Conservation (phyloP, 2,888 invertebrate species). For the Tenthredo scrophulariae region DNA sequence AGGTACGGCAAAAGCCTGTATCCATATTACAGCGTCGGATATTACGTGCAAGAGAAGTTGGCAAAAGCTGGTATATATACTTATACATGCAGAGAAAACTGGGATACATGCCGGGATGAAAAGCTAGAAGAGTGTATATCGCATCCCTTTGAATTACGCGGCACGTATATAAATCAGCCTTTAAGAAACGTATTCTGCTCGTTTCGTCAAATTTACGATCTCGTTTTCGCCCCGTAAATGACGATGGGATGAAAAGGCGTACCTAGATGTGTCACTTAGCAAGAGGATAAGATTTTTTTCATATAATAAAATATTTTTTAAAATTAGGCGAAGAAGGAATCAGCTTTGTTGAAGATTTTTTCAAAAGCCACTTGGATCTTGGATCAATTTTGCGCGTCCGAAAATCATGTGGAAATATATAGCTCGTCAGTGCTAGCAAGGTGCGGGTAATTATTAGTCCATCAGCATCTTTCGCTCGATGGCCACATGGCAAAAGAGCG, state of each 20-base stretch:
- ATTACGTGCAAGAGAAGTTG: not conserved
- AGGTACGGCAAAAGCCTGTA: conserved; percentile 5
- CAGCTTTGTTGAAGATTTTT: not conserved
- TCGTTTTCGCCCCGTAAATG: not conserved
- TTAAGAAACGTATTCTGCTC: conserved; percentile 43
- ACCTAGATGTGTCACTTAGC: conserved; percentile 34
- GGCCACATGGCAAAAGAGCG: conserved; percentile 74
- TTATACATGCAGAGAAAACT: not conserved
- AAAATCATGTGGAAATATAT: conserved; percentile 9
- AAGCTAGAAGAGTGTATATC: not conserved
- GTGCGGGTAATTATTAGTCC: conserved; percentile 74
- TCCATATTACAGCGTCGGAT: conserved; percentile 4
- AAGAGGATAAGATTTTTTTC: not conserved
- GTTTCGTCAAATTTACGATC: conserved; percentile 32
- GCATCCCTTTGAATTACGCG: conserved; percentile 45
- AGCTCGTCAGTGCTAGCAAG: conserved; percentile 25
- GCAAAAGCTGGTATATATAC: not conserved
- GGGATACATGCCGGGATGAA: not conserved
- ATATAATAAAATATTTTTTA: not conserved
- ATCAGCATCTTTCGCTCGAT: conserved; percentile 72
- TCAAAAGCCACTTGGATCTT: not conserved
- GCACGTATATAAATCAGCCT: conserved; percentile 40
- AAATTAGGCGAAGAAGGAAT: not conserved
- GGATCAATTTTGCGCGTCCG: not conserved
- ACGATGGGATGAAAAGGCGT: not conserved